Evolutionary conservation across 2,888 invertebrate genomes (phyloP).

Genomic region (Drosophila setosimentum): DNA sequence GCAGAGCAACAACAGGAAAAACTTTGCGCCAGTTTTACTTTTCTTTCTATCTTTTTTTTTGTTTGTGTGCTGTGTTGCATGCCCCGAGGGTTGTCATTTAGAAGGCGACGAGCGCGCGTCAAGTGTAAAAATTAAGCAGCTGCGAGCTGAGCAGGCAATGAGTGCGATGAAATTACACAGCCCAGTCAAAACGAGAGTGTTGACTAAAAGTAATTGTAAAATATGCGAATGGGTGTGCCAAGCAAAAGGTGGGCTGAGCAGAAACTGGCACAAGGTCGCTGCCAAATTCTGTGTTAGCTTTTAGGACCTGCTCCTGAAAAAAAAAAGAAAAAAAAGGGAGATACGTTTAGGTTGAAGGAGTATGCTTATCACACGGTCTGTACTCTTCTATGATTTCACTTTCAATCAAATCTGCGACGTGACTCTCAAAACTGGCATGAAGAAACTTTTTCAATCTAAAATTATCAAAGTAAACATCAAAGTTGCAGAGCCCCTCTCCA

Average conservation of each 20-base stretch:
- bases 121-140: conserved; percentile 76
- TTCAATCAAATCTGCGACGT: conserved; percentile 50
- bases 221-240: conserved; percentile 46
- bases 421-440: conserved; percentile 32
- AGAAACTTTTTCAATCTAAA: conserved; percentile 75
- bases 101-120: conserved; percentile 52
- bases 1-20: conserved; percentile 35
- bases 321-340: not conserved
- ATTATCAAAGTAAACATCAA: conserved; percentile 78
- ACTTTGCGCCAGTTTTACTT: conserved; percentile 63
- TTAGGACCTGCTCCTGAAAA: not conserved
- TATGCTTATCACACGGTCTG: not conserved
- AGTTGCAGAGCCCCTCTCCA: conserved; percentile 38
- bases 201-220: conserved; percentile 60
- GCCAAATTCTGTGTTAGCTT: conserved; percentile 5
- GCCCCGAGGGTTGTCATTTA: conserved; percentile 73
- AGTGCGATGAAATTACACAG: conserved; percentile 71
- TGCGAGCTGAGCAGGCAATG: conserved; percentile 56
- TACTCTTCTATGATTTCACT: conserved; percentile 37
- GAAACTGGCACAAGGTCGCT: conserved; percentile 47
- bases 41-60: conserved; percentile 11
- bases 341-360: conserved; percentile 23
- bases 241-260: conserved; percentile 8
- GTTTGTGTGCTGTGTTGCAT: conserved; percentile 5
- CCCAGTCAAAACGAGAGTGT: conserved; percentile 1